Evolutionary conservation across 64 coral and sea anemone genomes (phyloP), one percentile per base, ranked within the genome.

Genomic region (Dendrophyllia cribrosa): DNA sequence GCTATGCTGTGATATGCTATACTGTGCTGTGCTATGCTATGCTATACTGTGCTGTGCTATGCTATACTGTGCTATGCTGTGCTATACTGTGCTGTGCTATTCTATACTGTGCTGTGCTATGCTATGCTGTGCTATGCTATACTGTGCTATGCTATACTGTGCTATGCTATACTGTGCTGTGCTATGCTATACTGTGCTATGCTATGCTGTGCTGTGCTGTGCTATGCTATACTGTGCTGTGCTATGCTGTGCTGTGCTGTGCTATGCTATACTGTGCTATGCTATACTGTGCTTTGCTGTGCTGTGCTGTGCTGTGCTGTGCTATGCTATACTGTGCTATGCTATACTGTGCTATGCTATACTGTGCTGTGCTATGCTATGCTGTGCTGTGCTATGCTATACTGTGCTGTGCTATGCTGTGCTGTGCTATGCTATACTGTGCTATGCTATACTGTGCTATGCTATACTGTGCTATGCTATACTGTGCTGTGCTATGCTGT

Each of bases 251-350:
- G 51, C 77, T 79, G 43, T 79, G 51, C 13, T 79, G 77, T 79
- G 51, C 77, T 52, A 12, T 58, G 51, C 13, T 79, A 11, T 79
- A 23, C 77, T 52, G 77, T 79, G 51, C 46, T 52, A 12, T 51
- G 51, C 77, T 79, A 12, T 51, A 23, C 52, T 79, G n/a, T 51
- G 51, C 10, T 79, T 15, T 47, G 15, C 46, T 79, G 43, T 79
- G 51, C 71, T 74, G 71, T n/a, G 12, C 71, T 74, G 71, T 74
- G 46, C 71, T 74, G 71, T 74, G 46, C 71, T 74, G 71, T 74
- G 46, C 22, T 74, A n/a, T n/a, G n/a, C n/a, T n/a, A n/a, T n/a
- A n/a, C n/a, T n/a, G n/a, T n/a, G n/a, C n/a, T n/a, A n/a, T n/a
- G n/a, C n/a, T n/a, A n/a, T n/a, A n/a, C n/a, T n/a, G n/a, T n/a